A percentile compares a stretch with the other conserved stretches of the same genome.
Conservation (phyloP, 1,140 invertebrate genomes). For the Papilio glaucus region DNA sequence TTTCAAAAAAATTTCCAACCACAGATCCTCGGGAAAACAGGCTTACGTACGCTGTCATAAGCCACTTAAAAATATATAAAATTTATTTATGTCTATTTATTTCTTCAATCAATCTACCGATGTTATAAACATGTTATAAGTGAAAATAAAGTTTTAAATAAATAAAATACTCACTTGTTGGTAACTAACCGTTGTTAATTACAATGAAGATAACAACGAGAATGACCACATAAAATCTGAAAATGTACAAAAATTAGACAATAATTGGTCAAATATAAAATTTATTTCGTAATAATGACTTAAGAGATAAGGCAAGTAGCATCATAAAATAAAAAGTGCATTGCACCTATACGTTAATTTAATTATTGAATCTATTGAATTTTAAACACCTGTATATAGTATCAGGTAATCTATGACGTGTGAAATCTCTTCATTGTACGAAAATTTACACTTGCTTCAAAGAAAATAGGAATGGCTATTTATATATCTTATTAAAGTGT, state of each 20-base stretch:
- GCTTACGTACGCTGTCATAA: too few relatives aligned
- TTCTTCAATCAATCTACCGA: not conserved
- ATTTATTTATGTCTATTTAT: not conserved
- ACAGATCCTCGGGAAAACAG: not conserved
- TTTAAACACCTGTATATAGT: conserved; percentile 6
- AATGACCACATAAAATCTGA: not conserved
- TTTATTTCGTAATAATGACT: conserved; percentile 28
- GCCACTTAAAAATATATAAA: too few relatives aligned
- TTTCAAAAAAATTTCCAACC: too few relatives aligned
- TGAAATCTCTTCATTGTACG: conserved; percentile 32
- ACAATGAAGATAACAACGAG: not conserved
- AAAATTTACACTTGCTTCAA: conserved; percentile 34
- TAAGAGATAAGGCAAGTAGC: conserved; percentile 13
- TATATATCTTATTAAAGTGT: conserved; percentile 14
- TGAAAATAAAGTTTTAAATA: too few relatives aligned
- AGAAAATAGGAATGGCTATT: conserved; percentile 33
- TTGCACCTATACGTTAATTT: conserved; percentile 35
- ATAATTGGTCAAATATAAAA: conserved; percentile 6
- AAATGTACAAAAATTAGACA: conserved; percentile 8
- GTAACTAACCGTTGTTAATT: not conserved
- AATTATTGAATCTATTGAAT: conserved; percentile 29
- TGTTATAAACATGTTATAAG: too few relatives aligned
- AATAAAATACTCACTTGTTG: not conserved
- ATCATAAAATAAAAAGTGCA: conserved; percentile 28
- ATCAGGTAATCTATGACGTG: conserved; percentile 22